Base-by-base conservation (phyloP, 2,113 vertebrate genomes). In the Chaetorhynchus papuensis region DNA sequence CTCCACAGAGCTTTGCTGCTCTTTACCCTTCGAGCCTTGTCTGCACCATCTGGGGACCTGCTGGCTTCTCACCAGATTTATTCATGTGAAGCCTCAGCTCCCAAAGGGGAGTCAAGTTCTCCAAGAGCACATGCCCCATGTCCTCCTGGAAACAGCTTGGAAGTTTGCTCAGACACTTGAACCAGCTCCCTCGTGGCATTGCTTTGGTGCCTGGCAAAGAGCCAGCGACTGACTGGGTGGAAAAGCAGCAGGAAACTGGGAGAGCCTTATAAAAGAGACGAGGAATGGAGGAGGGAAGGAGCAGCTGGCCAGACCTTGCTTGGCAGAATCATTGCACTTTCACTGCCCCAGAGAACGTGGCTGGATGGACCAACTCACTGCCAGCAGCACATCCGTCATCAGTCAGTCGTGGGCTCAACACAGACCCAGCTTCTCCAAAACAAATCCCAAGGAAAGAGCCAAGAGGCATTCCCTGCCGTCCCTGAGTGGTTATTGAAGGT, bases 41-140 rank as follows among this genome's bases (percentile, higher is more conserved):
- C 65, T 72, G 59, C 30, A 7, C 35, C 17, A 9, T n/a, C 20
- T 57, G 42, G 78, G 71, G 33, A 11, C 57, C 53, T 60, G 47
- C 72, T 77, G 64, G 28, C 27, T 7, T 27, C 52, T 85, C 41
- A 27, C 30, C 59, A 41, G 27, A 21, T 18, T 37, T 44, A 70
- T 53, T 78, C 54, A 35, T 11, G n/a, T 85, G 23, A 11, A 0
- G 4, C 37, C 61, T 70, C 76, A 44, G 47, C 57, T 63, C n/a
- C 61, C 71, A 19, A 0, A 0, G 24, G 57, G 33, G 22, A 69
- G 41, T 20, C 33, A 20, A 39, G 41, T 26, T 39, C 59, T 54
- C 33, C 9, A 5, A 31, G 71, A 76, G 35, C 10, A 0, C 1
- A 0, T 44, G 31, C 52, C 39, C 56, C 8, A 0, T 9, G 50